phyloP scores from a whole-genome alignment of 2,113 vertebrate genomes.

The Oreocharis arfaki region DNA sequence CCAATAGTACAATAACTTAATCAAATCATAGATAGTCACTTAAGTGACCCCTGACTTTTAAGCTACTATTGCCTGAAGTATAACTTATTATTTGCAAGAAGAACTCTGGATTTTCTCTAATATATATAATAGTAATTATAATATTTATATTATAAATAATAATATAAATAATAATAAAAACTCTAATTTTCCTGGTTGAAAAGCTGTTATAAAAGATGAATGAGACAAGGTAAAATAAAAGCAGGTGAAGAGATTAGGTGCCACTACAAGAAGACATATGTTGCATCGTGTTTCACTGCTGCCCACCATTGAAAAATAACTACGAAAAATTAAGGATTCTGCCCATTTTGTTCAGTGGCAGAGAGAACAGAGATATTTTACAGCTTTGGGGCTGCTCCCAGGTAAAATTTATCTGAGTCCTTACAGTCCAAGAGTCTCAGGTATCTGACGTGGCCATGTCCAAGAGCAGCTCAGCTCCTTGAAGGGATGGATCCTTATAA shows the following conservation, averaged over 20 bases:
- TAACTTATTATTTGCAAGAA: neutral
- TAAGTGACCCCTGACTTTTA: neutral
- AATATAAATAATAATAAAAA: no score
- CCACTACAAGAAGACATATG: neutral
- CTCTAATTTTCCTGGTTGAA: neutral
- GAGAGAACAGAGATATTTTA: neutral
- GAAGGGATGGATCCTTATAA: neutral
- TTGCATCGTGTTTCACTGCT: neutral
- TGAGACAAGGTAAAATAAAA: neutral
- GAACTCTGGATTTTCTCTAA: neutral
- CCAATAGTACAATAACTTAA: neutral
- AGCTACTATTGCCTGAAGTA: neutral
- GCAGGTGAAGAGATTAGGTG: neutral
- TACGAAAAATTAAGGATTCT: neutral
- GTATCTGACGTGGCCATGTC: accelerated
- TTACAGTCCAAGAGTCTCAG: neutral
- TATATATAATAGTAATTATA: no score
- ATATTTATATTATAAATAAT: no score
- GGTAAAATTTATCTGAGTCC: neutral
- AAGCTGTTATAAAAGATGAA: neutral
- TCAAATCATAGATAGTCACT: neutral
- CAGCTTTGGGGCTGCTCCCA: neutral
- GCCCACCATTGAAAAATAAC: neutral
- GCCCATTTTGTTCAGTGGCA: neutral
- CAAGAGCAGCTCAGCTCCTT: neutral